These are phyloP conservation scores for Lepidurus arcticus DNA, from an alignment of 1,140 invertebrate genomes.

Conservation along the genomic window DNA sequence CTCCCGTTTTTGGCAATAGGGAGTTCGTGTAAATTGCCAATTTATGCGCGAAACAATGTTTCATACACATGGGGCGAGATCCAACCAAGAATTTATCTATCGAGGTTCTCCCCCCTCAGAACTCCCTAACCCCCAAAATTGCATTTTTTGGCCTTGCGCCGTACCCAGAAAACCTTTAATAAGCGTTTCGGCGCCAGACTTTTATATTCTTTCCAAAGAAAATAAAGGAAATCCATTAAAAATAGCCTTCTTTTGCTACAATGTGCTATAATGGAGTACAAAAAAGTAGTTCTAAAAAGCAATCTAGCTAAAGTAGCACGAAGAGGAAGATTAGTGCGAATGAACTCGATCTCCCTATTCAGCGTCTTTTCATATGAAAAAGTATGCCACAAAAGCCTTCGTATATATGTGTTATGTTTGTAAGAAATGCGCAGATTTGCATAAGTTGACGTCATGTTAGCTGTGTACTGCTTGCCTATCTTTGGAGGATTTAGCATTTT, in stretches of 20 bases:
- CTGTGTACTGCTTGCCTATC: not conserved
- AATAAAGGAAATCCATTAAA: too few species aligned
- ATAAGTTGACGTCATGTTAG: constrained; percentile 22
- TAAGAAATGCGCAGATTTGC: not conserved
- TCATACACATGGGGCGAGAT: not conserved
- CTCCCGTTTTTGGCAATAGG: not conserved
- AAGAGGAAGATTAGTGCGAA: too few species aligned
- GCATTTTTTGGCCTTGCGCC: not conserved
- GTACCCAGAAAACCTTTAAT: not conserved
- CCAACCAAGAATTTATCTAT: not conserved
- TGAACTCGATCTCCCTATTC: not conserved
- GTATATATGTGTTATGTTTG: not conserved
- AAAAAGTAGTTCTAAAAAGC: too few species aligned
- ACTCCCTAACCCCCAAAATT: not conserved
- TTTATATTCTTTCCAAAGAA: not conserved
- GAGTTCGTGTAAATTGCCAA: not conserved
- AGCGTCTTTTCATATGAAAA: not conserved
- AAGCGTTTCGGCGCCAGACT: not conserved
- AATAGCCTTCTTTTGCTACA: too few species aligned
- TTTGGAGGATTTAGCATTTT: constrained; percentile 3
- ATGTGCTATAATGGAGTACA: too few species aligned
- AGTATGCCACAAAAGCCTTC: not conserved
- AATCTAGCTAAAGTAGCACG: too few species aligned
- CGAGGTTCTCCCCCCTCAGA: not conserved
- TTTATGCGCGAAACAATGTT: not conserved